A percentile compares a stretch with the other conserved stretches of the same genome.
These are phyloP conservation scores for Fringilla coelebs DNA, from an alignment of 2,797 vertebrate species.

Conservation along the genomic window DNA sequence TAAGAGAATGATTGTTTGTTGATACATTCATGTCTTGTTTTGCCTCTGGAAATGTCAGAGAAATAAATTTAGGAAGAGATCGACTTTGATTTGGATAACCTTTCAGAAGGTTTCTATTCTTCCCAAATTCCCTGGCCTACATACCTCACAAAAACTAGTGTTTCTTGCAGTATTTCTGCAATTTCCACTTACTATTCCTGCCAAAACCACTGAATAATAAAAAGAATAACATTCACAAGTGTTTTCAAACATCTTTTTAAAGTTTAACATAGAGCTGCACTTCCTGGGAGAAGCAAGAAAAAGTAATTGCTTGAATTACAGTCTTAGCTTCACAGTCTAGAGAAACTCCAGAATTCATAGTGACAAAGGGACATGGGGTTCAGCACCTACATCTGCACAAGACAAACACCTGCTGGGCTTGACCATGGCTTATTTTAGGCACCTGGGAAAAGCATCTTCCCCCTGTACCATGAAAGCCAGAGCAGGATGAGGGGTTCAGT, in stretches of 20 bases:
- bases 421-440: not conserved
- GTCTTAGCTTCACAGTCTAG: not conserved
- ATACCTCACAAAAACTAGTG: not conserved
- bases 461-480: not conserved
- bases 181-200: not conserved
- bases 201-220: not conserved
- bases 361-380: not conserved
- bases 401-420: not conserved
- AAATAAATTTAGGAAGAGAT: not conserved
- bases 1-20: not conserved
- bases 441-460: not conserved
- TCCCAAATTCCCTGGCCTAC: not conserved
- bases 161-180: not conserved
- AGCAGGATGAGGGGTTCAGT: not conserved
- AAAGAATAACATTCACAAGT: not conserved
- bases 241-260: not conserved
- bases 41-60: not conserved
- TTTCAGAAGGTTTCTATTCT: not conserved
- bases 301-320: not conserved
- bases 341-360: not conserved
- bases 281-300: not conserved
- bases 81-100: conserved; percentile 5
- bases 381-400: not conserved
- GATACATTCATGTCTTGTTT: not conserved
- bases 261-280: not conserved